These are phyloP conservation scores for Hipposideros armiger DNA, from an alignment of 2,113 vertebrate genomes.

Conservation along the genomic window DNA sequence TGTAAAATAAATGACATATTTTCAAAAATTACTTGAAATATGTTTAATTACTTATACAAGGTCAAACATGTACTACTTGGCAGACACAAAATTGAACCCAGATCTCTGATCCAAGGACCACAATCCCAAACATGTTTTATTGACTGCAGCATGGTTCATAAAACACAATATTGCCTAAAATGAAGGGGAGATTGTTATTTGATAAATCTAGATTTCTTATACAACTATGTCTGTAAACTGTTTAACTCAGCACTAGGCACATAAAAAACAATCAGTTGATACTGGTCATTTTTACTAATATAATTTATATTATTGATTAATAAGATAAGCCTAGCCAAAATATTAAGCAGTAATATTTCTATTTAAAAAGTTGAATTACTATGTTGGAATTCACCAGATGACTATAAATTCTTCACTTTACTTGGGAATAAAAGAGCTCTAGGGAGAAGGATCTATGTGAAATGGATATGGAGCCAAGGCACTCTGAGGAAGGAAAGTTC, in stretches of 20 bases:
- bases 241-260: background rate
- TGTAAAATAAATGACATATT: background rate
- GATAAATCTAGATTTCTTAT: background rate
- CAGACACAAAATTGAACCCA: background rate
- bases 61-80: background rate
- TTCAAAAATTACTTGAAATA: background rate
- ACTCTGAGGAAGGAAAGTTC: constrained; percentile 53
- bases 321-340: constrained; percentile 19
- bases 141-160: background rate
- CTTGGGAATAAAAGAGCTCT: constrained; percentile 47
- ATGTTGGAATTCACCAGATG: constrained; percentile 24
- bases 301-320: constrained; percentile 17
- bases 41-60: background rate
- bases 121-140: background rate
- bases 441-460: background rate
- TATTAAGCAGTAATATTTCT: constrained; percentile 11
- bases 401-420: constrained; percentile 15
- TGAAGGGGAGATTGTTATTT: background rate
- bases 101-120: background rate
- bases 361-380: constrained; percentile 26
- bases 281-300: background rate
- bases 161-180: background rate
- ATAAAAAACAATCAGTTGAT: background rate
- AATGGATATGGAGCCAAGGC: constrained; percentile 40
- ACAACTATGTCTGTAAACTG: background rate